These are phyloP conservation scores for Liposcelis brunnea DNA, from an alignment of 2,888 invertebrate genomes.

Conservation along the genomic window DNA sequence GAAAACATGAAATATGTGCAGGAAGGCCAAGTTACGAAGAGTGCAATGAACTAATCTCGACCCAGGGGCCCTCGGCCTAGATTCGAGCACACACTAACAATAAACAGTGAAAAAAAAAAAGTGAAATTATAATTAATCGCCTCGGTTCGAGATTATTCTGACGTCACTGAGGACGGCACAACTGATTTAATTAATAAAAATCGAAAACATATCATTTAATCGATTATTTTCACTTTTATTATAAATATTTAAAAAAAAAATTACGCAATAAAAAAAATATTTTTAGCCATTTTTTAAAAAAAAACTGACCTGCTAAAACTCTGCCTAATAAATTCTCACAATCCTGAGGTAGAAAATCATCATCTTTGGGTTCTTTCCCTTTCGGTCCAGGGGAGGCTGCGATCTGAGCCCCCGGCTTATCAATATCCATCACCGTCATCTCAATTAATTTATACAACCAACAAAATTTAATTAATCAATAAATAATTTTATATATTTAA, in stretches of 20 bases:
- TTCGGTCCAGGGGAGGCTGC: constrained; percentile 3
- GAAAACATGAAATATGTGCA: constrained; percentile 4
- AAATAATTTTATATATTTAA: neutral
- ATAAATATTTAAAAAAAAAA: no score
- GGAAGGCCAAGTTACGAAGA: constrained; percentile 29
- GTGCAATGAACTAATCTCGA: constrained; percentile 42
- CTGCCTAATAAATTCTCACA: constrained; percentile 38
- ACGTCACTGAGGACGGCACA: constrained; percentile 8
- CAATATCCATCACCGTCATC: constrained; percentile 8
- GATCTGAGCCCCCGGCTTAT: constrained; percentile 6
- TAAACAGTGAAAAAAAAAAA: constrained; percentile 11
- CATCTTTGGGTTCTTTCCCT: neutral
- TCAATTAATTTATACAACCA: neutral
- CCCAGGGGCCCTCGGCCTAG: constrained; percentile 28
- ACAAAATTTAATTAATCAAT: neutral
- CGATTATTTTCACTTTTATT: neutral
- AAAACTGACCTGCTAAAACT: constrained; percentile 35
- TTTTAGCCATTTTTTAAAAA: no score
- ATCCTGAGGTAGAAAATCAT: constrained; percentile 21
- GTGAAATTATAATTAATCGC: constrained; percentile 21
- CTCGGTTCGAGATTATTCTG: constrained; percentile 13
- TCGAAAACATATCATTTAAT: constrained; percentile 16
- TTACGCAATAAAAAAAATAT: no score
- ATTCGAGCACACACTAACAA: constrained; percentile 26
- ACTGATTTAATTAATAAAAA: constrained; percentile 16